These are phyloP conservation scores for Chrysodeixis includens DNA, from an alignment of 2,888 invertebrate genomes.

Conservation along the genomic window DNA sequence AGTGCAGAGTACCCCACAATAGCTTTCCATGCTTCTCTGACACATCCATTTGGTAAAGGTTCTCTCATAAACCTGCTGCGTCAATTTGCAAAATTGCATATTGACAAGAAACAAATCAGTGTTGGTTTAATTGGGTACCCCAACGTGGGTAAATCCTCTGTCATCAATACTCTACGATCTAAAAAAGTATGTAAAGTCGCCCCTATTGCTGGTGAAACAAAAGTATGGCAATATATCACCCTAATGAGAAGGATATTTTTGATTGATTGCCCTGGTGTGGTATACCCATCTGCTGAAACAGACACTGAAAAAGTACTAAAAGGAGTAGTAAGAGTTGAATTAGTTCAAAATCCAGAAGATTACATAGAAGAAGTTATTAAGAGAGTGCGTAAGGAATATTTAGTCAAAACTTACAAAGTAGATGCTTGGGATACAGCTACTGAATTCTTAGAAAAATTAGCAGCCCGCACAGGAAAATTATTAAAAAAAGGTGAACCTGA, in stretches of 20 bases:
- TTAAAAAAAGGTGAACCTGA: constrained; percentile 99
- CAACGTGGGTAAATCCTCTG: constrained; percentile 99
- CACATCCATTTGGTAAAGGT: constrained; percentile 99
- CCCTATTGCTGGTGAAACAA: constrained; percentile 99
- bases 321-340: constrained; percentile 98
- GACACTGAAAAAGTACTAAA: constrained; percentile 98
- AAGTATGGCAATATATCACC: constrained; percentile 99
- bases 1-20: constrained; percentile 99
- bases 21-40: constrained; percentile 99
- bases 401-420: constrained; percentile 96
- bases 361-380: constrained; percentile 96
- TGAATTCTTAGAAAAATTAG: constrained; percentile 97
- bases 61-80: constrained; percentile 98
- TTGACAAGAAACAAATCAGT: constrained; percentile 99
- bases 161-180: constrained; percentile 98
- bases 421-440: constrained; percentile 93
- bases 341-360: constrained; percentile 98
- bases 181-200: constrained; percentile 99
- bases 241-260: constrained; percentile 98
- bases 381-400: constrained; percentile 96
- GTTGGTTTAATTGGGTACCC: constrained; percentile 99
- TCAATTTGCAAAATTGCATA: constrained; percentile 98
- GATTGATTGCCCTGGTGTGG: constrained; percentile 99
- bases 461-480: constrained; percentile 95
- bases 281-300: constrained; percentile 98